phyloP scores from a whole-genome alignment of 2,888 invertebrate species.

The Deilephila elpenor region DNA sequence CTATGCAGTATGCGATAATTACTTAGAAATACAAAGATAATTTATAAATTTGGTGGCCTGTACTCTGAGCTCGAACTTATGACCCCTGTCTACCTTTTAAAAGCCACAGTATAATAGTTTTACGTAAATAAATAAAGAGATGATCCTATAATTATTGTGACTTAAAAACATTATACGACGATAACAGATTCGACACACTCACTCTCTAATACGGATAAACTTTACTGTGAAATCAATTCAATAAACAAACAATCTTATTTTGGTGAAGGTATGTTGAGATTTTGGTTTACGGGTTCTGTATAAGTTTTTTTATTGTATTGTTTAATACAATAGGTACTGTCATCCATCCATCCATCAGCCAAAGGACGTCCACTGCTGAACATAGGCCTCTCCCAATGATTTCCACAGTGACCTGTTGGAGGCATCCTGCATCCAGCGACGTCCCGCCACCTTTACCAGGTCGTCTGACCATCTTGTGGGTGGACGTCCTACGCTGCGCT shows the following conservation, averaged over 20 bases:
- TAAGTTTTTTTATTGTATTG: no score
- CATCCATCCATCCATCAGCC: no score
- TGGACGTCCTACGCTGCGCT: no score
- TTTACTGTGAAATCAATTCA: slow-evolving; percentile 48
- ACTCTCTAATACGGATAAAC: slow-evolving; percentile 22
- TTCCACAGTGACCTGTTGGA: no score
- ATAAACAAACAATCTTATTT: slow-evolving; percentile 45
- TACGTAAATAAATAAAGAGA: slow-evolving; percentile 1
- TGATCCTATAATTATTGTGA: slow-evolving; percentile 10
- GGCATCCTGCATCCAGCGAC: no score
- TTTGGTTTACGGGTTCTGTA: slow-evolving; percentile 23
- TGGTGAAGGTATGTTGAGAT: neutral
- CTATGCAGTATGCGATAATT: neutral
- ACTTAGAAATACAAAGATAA: neutral
- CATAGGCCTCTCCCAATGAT: no score
- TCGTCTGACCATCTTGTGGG: no score
- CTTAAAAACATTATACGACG: neutral
- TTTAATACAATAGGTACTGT: no score
- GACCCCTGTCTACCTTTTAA: neutral
- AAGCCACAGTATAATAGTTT: neutral
- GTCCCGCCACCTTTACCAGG: no score
- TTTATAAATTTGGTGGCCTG: no score
- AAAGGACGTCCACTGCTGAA: no score
- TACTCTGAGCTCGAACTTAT: neutral
- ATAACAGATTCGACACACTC: slow-evolving; percentile 6